phyloP scores from a whole-genome alignment of 2,888 invertebrate genomes.

The Machimus rusticus region DNA sequence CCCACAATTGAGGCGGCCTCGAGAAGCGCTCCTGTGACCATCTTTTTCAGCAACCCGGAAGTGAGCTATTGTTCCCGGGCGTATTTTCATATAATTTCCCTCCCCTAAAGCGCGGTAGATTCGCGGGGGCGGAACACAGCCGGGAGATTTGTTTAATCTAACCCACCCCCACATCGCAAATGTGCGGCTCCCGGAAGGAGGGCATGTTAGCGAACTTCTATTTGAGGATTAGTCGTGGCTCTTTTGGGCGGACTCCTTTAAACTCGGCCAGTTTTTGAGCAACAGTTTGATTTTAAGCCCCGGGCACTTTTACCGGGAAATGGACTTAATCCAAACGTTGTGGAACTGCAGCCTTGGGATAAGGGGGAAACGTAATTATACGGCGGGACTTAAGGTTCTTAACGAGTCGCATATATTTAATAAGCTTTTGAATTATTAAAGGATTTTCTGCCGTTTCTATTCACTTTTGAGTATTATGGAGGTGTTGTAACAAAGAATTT shows the following conservation, averaged over 20 bases:
- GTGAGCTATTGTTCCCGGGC: not conserved
- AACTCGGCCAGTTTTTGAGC: not conserved
- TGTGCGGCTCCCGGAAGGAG: not conserved
- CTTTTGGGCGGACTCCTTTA: not conserved
- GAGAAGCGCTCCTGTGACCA: not conserved
- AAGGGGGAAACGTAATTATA: not conserved
- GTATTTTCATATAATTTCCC: not conserved
- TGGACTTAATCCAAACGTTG: not conserved
- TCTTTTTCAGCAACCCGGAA: not conserved
- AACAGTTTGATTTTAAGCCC: not conserved
- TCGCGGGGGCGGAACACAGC: not conserved
- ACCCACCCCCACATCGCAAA: not conserved
- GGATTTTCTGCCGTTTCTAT: not conserved
- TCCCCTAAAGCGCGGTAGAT: not conserved
- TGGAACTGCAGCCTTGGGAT: not conserved
- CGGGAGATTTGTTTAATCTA: not conserved
- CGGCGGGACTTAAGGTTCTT: not conserved
- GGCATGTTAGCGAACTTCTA: not conserved
- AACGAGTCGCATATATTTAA: not conserved
- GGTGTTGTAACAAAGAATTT: not conserved
- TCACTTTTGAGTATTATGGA: not conserved
- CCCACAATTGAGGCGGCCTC: not conserved
- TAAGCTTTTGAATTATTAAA: not conserved
- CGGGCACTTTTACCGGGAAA: not conserved
- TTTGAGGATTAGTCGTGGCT: not conserved